Conservation (phyloP, 2,888 invertebrate genomes). For the Diarsia dahlii region DNA sequence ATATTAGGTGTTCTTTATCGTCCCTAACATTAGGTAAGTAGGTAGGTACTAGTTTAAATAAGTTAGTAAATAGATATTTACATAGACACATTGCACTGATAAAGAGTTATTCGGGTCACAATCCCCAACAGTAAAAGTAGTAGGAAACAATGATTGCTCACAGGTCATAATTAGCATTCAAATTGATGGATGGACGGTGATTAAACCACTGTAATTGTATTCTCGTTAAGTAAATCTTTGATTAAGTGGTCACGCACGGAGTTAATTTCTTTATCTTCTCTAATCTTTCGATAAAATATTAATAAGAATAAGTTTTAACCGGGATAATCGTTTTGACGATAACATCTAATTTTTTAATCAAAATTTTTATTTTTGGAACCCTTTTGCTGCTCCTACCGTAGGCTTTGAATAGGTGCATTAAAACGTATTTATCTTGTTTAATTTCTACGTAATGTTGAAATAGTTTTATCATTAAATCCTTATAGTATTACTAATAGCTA, state of each 20-base stretch:
- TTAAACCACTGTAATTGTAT: constrained; percentile 15
- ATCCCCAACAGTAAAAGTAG: constrained; percentile 20
- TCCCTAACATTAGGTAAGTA: not conserved
- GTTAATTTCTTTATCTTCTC: constrained; percentile 68
- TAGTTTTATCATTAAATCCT: constrained; percentile 45
- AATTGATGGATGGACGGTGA: constrained; percentile 16
- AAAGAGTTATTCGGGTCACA: constrained; percentile 52
- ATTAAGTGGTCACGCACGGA: constrained; percentile 77
- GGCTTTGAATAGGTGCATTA: not conserved
- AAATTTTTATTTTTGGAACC: not conserved
- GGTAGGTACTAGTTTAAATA: not conserved
- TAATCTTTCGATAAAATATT: constrained; percentile 55
- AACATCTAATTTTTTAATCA: constrained; percentile 6
- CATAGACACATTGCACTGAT: constrained; percentile 29
- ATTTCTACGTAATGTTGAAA: constrained; percentile 22
- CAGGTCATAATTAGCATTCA: constrained; percentile 36
- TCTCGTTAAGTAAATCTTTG: constrained; percentile 60
- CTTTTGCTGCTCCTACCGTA: not conserved
- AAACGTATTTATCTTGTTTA: not conserved
- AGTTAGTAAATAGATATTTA: constrained; percentile 11
- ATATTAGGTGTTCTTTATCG: not conserved
- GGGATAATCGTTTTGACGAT: constrained; percentile 46
- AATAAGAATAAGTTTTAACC: constrained; percentile 47
- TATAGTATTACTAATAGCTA: constrained; percentile 29
- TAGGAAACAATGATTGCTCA: constrained; percentile 29